Evolutionary conservation across 2,888 invertebrate species (phyloP), one percentile per base, ranked within the genome.

Genomic region (Calliphora vomitoria): DNA sequence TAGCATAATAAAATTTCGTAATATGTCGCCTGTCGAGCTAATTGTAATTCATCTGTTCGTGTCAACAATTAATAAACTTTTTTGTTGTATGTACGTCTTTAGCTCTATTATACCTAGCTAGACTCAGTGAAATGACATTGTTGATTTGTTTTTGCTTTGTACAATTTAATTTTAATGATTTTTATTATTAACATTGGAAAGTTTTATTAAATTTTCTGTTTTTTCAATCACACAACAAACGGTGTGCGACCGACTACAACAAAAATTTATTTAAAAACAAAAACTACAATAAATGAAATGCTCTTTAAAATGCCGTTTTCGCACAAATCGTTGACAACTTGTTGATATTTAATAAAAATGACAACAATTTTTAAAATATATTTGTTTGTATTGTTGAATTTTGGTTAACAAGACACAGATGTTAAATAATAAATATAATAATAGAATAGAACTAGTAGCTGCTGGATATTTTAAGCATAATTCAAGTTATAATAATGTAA

Each of bases 101-200:
- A 15, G 13, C 13, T 60, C 13, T 55, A 55, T 25, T 31, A 31
- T 60, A 60, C 25, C 60, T 60, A 60, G 31, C 60, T 60, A 60
- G 31, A 64, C 38, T 6, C 18, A 25, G 47, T 47, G 15, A 68
- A 31, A 68, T 68, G 68, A 47, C 44, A 44, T 68, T 68, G 68
- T 68, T 47, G 15, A 15, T 68, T 68, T 38, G 4, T 64, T 8
- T 62, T 10, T 44, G 62, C 18, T 64, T 38, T 38, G 18, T 31
- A 68, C 47, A 25, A 47, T 47, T 68, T 66, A 66, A 41, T 25
- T 47, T 68, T 25, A 68, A 47, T 44, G 15, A 47, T 64, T 71
- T 74, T 72, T 38, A 58, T 72, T 74, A 74, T 74, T 74, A 60
- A 60, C 74, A 74, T 74, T 74, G 60, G n/a, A 60, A 74, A 58